phyloP scores from a whole-genome alignment of 2,888 invertebrate genomes.

The Aspidapion aeneum region DNA sequence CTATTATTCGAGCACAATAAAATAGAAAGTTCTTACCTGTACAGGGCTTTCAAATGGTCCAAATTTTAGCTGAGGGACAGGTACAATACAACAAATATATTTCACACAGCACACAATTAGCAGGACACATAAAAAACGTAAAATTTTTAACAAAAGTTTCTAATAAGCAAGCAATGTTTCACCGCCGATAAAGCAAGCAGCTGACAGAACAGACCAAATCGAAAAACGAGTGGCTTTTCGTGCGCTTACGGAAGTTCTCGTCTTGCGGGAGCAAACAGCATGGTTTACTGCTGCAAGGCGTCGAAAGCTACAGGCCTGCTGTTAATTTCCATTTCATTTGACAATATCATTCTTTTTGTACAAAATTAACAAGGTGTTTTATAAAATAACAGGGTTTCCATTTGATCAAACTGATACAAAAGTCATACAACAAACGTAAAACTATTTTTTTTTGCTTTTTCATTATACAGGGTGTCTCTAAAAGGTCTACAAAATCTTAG shows the following conservation, averaged over 20 bases:
- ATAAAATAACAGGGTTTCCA: no score
- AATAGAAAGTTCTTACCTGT: constrained; percentile 35
- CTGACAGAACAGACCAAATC: constrained; percentile 53
- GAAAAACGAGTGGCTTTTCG: constrained; percentile 41
- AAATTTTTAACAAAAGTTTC: constrained; percentile 44
- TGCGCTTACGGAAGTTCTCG: constrained; percentile 25
- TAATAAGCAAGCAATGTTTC: constrained; percentile 53
- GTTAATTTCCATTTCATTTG: no score
- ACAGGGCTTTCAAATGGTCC: constrained; percentile 29
- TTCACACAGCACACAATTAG: constrained; percentile 45
- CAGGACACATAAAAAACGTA: constrained; percentile 49
- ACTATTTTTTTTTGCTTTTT: no score
- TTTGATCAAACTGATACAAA: no score
- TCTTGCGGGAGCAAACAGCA: constrained; percentile 15
- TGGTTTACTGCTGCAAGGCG: neutral
- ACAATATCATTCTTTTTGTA: no score
- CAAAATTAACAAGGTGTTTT: no score
- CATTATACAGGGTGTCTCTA: no score
- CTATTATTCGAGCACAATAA: constrained; percentile 38
- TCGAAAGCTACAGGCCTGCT: neutral
- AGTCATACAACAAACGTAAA: no score
- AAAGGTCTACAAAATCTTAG: no score
- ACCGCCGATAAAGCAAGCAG: constrained; percentile 67
- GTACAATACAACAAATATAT: constrained; percentile 35
- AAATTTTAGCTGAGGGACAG: constrained; percentile 31